Evolutionary conservation across 2,797 vertebrate species (phyloP), one percentile per base, ranked within the genome.

Genomic region (Hydrocynus forskahlii): DNA sequence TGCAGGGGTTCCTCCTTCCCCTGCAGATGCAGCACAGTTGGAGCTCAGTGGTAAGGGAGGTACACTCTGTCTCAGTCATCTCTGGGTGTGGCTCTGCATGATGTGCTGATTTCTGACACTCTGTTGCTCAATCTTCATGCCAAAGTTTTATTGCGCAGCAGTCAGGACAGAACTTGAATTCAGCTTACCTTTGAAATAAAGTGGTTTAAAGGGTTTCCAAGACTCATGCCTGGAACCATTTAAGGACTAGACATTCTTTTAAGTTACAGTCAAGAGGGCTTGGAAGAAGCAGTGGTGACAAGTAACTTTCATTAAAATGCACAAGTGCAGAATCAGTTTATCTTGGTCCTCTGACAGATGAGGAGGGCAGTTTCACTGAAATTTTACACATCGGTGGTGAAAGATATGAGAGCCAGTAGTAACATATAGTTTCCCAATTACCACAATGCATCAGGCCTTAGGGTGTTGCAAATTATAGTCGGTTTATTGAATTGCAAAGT

Each of bases 81-180:
- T 84, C 63, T 83, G 81, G 85, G 85, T 81, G 85, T 70, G 76
- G 81, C 66, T 79, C 75, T 64, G 70, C 38, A 48, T 70, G 75
- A 76, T 78, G 60, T 83, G 60, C 23, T 76, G 60, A 35, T 57
- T 48, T 68, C n/a, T 72, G 50, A 48, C 4, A 4, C 1, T 48
- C 8, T 45, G 54, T 80, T 86, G 66, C 80, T 16, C 16, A 80
- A 78, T 80, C 74, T 67, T 71, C 64, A 78, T 80, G 35, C 66
- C 59, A 7, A 6, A 35, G 0, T 62, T 54, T 74, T 75, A 2
- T 12, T 70, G 10, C 76, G 67, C 74, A 78, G 52, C 57, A 68
- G 16, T 80, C 71, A 59, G 6, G 67, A 76, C 4, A 19, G 45
- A 80, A 71, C 77, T 63, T 57, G 74, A 80, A 60, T 75, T 25